Evolutionary conservation across 2,888 invertebrate species (phyloP).

Genomic region (Nyleta sp.): DNA sequence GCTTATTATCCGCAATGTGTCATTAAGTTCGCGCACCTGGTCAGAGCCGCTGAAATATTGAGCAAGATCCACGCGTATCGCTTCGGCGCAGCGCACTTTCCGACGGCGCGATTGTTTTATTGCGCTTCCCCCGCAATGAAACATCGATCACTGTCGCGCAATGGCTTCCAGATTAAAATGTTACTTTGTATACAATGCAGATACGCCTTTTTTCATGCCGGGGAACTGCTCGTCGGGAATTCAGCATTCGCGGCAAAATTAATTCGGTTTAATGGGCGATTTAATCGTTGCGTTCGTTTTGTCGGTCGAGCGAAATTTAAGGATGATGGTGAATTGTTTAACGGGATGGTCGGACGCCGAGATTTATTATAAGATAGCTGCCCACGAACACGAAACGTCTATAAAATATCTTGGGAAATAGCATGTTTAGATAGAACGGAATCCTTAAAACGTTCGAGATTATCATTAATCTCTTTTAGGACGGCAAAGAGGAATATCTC

Average conservation of each 20-base stretch:
- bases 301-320: slow-evolving; percentile 29
- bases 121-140: slow-evolving; percentile 10
- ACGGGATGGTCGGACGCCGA: slow-evolving; percentile 6
- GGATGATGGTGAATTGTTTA: slow-evolving; percentile 34
- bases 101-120: slow-evolving; percentile 16
- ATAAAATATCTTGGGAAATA: slow-evolving; percentile 31
- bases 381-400: slow-evolving; percentile 7
- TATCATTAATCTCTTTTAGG: too few relatives aligned
- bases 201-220: slow-evolving; percentile 12
- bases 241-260: slow-evolving; percentile 26
- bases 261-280: slow-evolving; percentile 41
- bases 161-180: slow-evolving; percentile 36
- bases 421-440: too few relatives aligned
- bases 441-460: too few relatives aligned
- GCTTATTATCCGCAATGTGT: slow-evolving; percentile 4
- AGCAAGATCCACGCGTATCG: background rate
- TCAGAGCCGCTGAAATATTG: slow-evolving; percentile 8
- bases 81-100: slow-evolving; percentile 5
- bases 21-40: too few relatives aligned
- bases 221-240: too few relatives aligned
- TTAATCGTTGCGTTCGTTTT: slow-evolving; percentile 26
- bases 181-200: slow-evolving; percentile 30
- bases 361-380: slow-evolving; percentile 19
- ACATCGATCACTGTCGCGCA: slow-evolving; percentile 38
- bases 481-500: too few relatives aligned